Conservation (phyloP, 2,888 invertebrate genomes). For the Globia sparganii region DNA sequence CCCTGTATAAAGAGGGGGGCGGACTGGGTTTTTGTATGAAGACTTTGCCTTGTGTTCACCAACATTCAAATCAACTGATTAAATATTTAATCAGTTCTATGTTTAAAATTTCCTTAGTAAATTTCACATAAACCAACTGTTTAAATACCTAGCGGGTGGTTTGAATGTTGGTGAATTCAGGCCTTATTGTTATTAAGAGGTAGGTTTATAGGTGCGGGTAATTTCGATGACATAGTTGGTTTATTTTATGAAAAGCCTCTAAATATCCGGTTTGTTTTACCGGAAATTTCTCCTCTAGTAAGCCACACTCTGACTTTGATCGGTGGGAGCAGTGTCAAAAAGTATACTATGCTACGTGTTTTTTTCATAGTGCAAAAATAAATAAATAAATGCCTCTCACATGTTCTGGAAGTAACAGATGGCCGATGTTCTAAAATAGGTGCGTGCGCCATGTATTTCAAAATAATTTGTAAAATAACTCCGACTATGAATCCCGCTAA, state of each 20-base stretch:
- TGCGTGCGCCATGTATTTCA: background rate
- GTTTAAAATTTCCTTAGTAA: too few relatives aligned
- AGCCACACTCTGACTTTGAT: background rate
- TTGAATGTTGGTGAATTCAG: too few relatives aligned
- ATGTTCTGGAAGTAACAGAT: background rate
- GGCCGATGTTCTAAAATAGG: background rate
- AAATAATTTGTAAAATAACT: background rate
- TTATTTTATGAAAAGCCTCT: background rate
- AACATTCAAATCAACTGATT: too few relatives aligned
- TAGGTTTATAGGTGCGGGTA: constrained; percentile 20
- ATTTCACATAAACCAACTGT: too few relatives aligned
- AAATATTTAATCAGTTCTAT: too few relatives aligned
- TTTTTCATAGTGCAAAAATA: background rate
- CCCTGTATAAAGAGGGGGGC: constrained; percentile 46
- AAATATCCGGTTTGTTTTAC: background rate
- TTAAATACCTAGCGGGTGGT: too few relatives aligned
- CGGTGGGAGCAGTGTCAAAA: background rate
- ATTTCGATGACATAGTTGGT: constrained; percentile 13
- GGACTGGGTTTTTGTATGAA: constrained; percentile 53
- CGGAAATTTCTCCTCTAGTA: background rate
- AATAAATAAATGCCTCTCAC: background rate
- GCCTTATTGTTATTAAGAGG: constrained; percentile 58
- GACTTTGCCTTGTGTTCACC: too few relatives aligned
- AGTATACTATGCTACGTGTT: background rate
- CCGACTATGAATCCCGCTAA: too few relatives aligned